Percentiles rank a stretch among this genome's conserved stretches.
These are phyloP conservation scores for Pao palembangensis DNA, from an alignment of 2,113 vertebrate genomes.

Conservation along the genomic window DNA sequence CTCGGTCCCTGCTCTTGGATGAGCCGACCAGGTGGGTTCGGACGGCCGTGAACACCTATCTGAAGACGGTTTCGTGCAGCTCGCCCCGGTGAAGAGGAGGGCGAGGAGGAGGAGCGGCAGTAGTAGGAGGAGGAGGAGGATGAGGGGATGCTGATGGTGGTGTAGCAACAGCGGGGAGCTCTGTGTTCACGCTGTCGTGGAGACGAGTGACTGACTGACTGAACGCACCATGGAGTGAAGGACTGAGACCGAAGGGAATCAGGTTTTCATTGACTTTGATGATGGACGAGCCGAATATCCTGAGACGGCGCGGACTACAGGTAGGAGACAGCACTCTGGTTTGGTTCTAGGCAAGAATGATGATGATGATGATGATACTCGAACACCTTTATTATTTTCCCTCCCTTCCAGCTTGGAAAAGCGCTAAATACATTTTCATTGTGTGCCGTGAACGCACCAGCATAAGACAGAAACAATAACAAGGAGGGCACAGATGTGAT, in stretches of 20 bases:
- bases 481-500: too few species aligned
- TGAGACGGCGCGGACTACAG: constrained; percentile 75
- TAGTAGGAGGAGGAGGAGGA: background rate
- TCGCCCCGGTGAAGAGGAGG: constrained; percentile 9
- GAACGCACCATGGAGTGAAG: constrained; percentile 37
- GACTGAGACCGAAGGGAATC: constrained; percentile 18
- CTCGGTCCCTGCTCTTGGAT: too few species aligned
- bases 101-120: constrained; percentile 1
- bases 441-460: too few species aligned
- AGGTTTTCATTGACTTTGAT: constrained; percentile 6
- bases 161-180: constrained; percentile 4
- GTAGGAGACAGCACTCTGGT: constrained; percentile 38
- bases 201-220: background rate
- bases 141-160: background rate
- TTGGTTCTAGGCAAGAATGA: constrained; percentile 32
- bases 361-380: background rate
- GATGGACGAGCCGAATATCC: constrained; percentile 75
- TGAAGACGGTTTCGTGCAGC: constrained; percentile 8
- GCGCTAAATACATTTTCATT: too few species aligned
- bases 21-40: constrained; percentile 28
- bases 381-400: background rate
- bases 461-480: too few species aligned
- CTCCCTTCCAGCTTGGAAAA: background rate
- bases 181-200: constrained; percentile 4
- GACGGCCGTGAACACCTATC: constrained; percentile 3